phyloP scores from a whole-genome alignment of 2,113 vertebrate genomes.

The Canis aureus region DNA sequence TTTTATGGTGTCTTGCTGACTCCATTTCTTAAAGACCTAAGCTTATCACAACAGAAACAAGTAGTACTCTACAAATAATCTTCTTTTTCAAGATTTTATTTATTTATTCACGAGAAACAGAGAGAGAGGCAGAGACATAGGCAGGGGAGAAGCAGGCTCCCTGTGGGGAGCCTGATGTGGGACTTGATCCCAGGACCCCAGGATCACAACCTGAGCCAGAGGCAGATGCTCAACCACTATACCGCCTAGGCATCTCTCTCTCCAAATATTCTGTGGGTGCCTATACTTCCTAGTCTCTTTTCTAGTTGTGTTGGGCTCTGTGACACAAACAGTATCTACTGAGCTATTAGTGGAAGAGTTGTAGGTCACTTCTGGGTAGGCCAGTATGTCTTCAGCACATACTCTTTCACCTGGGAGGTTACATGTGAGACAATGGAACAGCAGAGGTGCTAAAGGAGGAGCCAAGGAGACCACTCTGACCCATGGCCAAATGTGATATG shows the following conservation, averaged over 20 bases:
- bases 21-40: background rate
- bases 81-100: too few species aligned
- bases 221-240: too few species aligned
- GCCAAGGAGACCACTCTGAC: background rate
- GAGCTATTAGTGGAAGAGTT: background rate
- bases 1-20: background rate
- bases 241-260: too few species aligned
- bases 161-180: too few species aligned
- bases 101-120: too few species aligned
- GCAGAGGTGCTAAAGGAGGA: background rate
- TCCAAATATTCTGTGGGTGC: background rate
- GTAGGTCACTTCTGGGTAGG: background rate
- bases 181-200: too few species aligned
- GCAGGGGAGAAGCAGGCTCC: too few species aligned
- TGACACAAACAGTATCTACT: background rate
- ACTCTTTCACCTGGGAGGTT: background rate
- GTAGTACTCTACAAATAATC: background rate
- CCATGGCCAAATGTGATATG: rapidly evolving
- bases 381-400: background rate
- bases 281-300: background rate
- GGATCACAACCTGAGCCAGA: too few species aligned
- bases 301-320: background rate
- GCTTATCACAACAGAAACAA: background rate
- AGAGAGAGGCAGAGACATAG: too few species aligned
- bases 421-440: background rate